Base-by-base conservation (phyloP, 2,113 vertebrate species). In the Scolopax mira region DNA sequence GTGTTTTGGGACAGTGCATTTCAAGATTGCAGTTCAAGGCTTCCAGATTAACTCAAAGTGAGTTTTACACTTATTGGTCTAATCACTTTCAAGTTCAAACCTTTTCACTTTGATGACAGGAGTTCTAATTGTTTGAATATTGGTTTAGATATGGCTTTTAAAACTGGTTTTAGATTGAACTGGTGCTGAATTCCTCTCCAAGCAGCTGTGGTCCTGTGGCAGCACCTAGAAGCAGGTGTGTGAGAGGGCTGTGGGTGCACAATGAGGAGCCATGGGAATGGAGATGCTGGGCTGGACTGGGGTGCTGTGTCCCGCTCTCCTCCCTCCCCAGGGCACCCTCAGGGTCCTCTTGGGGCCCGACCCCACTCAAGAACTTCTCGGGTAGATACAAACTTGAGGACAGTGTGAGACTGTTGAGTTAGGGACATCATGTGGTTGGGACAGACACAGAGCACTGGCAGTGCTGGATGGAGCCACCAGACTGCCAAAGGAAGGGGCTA, bases 211-310 rank as follows among this genome's bases (percentile, higher is more conserved):
- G 51, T n/a, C n/a, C n/a, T 18, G 41, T 2, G 11, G 52, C 72
- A 35, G 37, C 19, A 35, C 18, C 72, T 60, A 42, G 35, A 67
- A 51, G 37, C 37, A 11, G 44, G 23, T 27, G 18, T 10, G 25
- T 1, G 8, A n/a, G 49, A 71, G 12, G 49, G n/a, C 66, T 64
- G 75, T 1, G 2, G 60, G 51, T 42, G 35, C 31, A 11, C 2
- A 2, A 46, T 0, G 4, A 25, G 31, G 42, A 21, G 18, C 25
- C 1, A 0, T 4, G 30, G 25, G 58, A 64, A 35, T 18, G 21
- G 42, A 42, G 42, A 49, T 1, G 3, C 22, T 46, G 33, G 48
- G 60, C 41, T 57, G 71, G 51, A 8, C 7, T 14, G 60, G 42
- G 42, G 61, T 18, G 24, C 30, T n/a, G 27, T 28, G 15, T 62